phyloP scores from a whole-genome alignment of 2,888 invertebrate genomes.

The Apamea anceps region DNA sequence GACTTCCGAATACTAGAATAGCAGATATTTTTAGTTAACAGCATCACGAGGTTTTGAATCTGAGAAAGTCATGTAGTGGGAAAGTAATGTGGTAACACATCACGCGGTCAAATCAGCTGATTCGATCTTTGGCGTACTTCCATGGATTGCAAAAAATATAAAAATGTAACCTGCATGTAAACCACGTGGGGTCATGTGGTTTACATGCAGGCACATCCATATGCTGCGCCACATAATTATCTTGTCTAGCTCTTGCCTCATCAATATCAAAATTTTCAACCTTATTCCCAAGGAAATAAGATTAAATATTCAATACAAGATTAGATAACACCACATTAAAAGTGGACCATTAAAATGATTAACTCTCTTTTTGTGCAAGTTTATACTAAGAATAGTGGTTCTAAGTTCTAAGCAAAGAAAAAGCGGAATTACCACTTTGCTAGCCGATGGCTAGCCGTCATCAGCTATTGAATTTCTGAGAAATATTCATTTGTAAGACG shows the following conservation, averaged over 20 bases:
- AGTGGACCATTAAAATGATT: conserved; percentile 57
- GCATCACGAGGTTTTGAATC: conserved; percentile 53
- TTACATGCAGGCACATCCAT: too few relatives aligned
- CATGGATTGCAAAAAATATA: conserved; percentile 68
- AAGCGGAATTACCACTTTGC: conserved; percentile 44
- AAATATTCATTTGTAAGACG: conserved; percentile 32
- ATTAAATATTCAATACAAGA: conserved; percentile 44
- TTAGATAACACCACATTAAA: conserved; percentile 63
- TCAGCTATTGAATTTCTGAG: conserved; percentile 30
- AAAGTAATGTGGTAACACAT: conserved; percentile 63
- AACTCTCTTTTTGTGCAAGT: conserved; percentile 43
- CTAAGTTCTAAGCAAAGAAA: conserved; percentile 39
- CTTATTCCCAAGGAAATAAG: conserved; percentile 37
- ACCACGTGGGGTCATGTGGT: conserved; percentile 61
- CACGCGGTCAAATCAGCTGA: conserved; percentile 82
- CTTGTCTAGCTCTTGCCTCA: background rate
- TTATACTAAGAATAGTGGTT: conserved; percentile 35
- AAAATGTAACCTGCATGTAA: conserved; percentile 47
- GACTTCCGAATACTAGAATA: conserved; percentile 33
- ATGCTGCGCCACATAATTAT: conserved; percentile 25
- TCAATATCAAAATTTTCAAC: conserved; percentile 34
- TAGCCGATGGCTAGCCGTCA: conserved; percentile 19
- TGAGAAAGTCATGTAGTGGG: conserved; percentile 29
- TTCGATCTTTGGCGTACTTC: conserved; percentile 77
- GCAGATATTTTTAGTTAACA: conserved; percentile 53